Conservation (phyloP, 1,140 invertebrate genomes). For the Dendroctonus valens region DNA sequence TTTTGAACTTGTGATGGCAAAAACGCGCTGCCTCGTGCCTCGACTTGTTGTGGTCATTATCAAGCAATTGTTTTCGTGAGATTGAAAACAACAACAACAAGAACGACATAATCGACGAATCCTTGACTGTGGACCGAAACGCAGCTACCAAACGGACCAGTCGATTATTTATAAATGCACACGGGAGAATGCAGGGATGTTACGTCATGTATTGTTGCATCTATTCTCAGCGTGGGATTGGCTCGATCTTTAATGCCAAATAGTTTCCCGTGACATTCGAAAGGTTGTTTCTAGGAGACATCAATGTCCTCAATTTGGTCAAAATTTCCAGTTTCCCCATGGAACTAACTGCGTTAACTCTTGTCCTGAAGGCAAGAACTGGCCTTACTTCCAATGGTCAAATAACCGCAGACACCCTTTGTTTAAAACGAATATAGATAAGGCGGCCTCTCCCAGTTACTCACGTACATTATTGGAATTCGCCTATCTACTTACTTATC, state of each 20-base stretch:
- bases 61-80: too few species aligned
- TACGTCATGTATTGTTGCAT: constrained; percentile 4
- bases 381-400: neutral
- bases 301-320: neutral
- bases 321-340: neutral
- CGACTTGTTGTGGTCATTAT: too few species aligned
- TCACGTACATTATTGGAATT: neutral
- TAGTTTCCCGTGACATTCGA: constrained; percentile 6
- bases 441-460: neutral
- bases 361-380: neutral
- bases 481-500: neutral
- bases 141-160: too few species aligned
- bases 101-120: neutral
- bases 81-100: neutral
- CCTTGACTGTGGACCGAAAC: neutral
- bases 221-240: constrained; percentile 5
- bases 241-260: constrained; percentile 7
- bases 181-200: constrained; percentile 2
- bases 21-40: neutral
- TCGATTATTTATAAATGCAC: neutral
- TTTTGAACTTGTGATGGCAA: too few species aligned
- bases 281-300: constrained; percentile 1
- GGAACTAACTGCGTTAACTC: neutral
- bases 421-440: neutral
- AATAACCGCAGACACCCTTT: neutral